phyloP scores from a whole-genome alignment of 2,113 vertebrate species.

The Trematomus loennbergii region DNA sequence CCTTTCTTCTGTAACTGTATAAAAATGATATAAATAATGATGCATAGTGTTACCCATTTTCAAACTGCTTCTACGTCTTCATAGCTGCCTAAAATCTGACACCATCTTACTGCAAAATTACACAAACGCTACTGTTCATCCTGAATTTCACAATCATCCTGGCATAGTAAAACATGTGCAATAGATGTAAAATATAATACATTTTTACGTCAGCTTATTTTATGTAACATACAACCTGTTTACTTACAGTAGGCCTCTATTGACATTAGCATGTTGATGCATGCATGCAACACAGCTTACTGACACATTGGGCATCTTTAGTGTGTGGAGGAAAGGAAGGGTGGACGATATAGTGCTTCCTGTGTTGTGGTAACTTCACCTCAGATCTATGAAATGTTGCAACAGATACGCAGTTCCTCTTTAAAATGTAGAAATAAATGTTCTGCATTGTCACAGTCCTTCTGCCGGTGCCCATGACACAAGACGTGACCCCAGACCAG shows the following conservation, averaged over 20 bases:
- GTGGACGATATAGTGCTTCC: slow-evolving; percentile 55
- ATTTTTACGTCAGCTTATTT: neutral
- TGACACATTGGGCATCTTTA: neutral
- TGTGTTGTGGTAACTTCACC: slow-evolving; percentile 54
- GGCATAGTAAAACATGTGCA: neutral
- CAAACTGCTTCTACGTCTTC: neutral
- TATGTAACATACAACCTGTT: neutral
- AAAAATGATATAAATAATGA: neutral
- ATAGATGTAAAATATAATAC: neutral
- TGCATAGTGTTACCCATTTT: neutral
- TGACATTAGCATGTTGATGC: too few relatives aligned
- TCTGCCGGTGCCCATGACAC: neutral
- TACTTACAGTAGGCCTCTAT: neutral
- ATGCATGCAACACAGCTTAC: neutral
- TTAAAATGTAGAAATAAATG: slow-evolving; percentile 10
- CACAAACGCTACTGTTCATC: slow-evolving; percentile 4
- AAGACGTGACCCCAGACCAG: neutral
- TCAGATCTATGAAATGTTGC: slow-evolving; percentile 42
- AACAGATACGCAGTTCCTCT: slow-evolving; percentile 56
- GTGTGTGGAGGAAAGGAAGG: slow-evolving; percentile 47
- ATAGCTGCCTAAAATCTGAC: slow-evolving; percentile 8
- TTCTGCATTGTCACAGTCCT: neutral
- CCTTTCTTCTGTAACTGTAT: neutral
- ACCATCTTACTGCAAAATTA: slow-evolving; percentile 4
- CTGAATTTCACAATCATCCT: slow-evolving; percentile 10